Conservation (phyloP, 2,888 invertebrate genomes). For the Amphipyra tragopoginis region DNA sequence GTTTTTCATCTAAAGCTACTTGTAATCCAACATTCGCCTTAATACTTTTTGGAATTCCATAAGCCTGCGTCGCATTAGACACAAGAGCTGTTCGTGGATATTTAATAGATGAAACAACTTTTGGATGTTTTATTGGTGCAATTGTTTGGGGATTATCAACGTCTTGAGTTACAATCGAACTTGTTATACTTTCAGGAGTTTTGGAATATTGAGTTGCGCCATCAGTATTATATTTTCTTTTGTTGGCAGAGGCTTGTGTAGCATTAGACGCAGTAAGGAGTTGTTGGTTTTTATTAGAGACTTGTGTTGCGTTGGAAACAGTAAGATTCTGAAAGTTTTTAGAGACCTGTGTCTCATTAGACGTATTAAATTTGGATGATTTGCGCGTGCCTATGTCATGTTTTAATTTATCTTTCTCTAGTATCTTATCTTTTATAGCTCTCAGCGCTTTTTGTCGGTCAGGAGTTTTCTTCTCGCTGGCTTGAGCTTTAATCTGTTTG, state of each 20-base stretch:
- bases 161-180: conserved; percentile 8
- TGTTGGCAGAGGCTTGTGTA: conserved; percentile 21
- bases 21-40: conserved; percentile 21
- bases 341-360: conserved; percentile 11
- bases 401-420: conserved; percentile 48
- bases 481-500: conserved; percentile 22
- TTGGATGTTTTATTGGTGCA: conserved; percentile 28
- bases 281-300: conserved; percentile 26
- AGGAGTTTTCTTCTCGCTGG: conserved; percentile 31
- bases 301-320: conserved; percentile 33
- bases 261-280: conserved; percentile 10
- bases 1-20: conserved; percentile 13
- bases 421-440: conserved; percentile 42
- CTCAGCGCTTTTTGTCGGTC: conserved; percentile 36
- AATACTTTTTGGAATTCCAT: background rate
- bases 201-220: conserved; percentile 26
- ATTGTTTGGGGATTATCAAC: conserved; percentile 4
- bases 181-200: background rate
- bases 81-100: background rate
- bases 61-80: conserved; percentile 26
- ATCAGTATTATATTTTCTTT: background rate
- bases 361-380: conserved; percentile 12
- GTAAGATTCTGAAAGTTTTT: conserved; percentile 30
- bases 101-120: background rate
- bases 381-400: conserved; percentile 7